Conservation (phyloP, 2,888 invertebrate genomes). For the Pandemis cinnamomeana region DNA sequence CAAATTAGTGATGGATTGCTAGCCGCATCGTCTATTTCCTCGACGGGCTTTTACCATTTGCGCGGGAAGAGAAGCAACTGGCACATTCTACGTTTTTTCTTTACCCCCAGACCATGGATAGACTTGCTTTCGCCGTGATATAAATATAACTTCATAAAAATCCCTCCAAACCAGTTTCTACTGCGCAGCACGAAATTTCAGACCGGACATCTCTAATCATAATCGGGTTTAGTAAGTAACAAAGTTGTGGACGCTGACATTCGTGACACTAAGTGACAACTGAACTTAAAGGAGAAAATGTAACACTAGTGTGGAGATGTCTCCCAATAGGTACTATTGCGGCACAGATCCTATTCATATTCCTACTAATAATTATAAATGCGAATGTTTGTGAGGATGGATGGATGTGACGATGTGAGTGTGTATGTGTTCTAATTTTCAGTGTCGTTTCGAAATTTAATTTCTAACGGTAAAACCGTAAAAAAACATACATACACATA, state of each 20-base stretch:
- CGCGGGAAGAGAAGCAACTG: too few relatives aligned
- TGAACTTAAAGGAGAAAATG: slow-evolving; percentile 22
- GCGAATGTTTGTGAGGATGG: too few relatives aligned
- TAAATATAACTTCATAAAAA: slow-evolving; percentile 9
- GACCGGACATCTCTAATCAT: slow-evolving; percentile 31
- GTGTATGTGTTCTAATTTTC: too few relatives aligned
- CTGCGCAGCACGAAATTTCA: slow-evolving; percentile 19
- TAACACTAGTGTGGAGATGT: not conserved
- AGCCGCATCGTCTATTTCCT: too few relatives aligned
- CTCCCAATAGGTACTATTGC: not conserved
- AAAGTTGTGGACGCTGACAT: slow-evolving; percentile 34
- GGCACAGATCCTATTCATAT: not conserved
- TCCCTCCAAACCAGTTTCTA: slow-evolving; percentile 12
- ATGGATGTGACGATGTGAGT: too few relatives aligned
- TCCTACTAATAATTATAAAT: not conserved
- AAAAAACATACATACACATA: too few relatives aligned
- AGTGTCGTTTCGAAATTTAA: too few relatives aligned
- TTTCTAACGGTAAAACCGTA: too few relatives aligned
- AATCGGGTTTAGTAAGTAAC: slow-evolving; percentile 32
- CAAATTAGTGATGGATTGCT: too few relatives aligned
- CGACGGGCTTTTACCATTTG: too few relatives aligned
- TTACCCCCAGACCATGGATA: too few relatives aligned
- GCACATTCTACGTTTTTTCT: too few relatives aligned
- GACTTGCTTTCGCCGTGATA: not conserved
- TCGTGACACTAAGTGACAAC: slow-evolving; percentile 35